Conservation (phyloP, 2,888 invertebrate species). For the Deilephila porcellus region DNA sequence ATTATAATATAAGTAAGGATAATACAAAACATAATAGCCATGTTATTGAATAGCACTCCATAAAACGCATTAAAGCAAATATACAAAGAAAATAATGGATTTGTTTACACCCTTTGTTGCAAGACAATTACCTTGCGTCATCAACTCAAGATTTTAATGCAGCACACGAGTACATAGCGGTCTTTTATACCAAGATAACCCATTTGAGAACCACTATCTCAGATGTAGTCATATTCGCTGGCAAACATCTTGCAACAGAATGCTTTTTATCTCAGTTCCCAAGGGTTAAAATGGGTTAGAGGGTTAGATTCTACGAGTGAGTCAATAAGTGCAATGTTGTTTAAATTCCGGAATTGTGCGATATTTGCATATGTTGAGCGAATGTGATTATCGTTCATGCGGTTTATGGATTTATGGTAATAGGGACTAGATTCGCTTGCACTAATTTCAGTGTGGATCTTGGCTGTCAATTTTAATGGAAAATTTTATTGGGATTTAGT, state of each 20-base stretch:
- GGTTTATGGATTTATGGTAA: not conserved
- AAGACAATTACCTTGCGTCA: constrained; percentile 1
- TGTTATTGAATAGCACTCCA: no score
- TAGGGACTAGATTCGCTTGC: not conserved
- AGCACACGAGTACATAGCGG: not conserved
- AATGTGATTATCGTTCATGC: not conserved
- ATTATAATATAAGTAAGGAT: no score
- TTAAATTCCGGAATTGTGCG: not conserved
- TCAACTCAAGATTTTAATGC: constrained; percentile 20
- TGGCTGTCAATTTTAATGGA: not conserved
- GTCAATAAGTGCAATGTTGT: constrained; percentile 1
- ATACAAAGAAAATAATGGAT: not conserved
- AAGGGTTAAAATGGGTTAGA: not conserved
- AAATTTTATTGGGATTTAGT: not conserved
- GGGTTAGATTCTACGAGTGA: not conserved
- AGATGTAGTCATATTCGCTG: constrained; percentile 6
- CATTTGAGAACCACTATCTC: constrained; percentile 14
- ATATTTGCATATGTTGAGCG: not conserved
- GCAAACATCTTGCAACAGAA: constrained; percentile 13
- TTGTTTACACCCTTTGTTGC: not conserved
- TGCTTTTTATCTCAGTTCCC: not conserved
- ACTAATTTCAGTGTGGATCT: not conserved
- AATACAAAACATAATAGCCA: no score
- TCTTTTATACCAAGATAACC: not conserved
- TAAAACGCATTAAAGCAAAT: not conserved